phyloP scores from a whole-genome alignment of 2,113 vertebrate species.

The Phaethornis superciliosus region DNA sequence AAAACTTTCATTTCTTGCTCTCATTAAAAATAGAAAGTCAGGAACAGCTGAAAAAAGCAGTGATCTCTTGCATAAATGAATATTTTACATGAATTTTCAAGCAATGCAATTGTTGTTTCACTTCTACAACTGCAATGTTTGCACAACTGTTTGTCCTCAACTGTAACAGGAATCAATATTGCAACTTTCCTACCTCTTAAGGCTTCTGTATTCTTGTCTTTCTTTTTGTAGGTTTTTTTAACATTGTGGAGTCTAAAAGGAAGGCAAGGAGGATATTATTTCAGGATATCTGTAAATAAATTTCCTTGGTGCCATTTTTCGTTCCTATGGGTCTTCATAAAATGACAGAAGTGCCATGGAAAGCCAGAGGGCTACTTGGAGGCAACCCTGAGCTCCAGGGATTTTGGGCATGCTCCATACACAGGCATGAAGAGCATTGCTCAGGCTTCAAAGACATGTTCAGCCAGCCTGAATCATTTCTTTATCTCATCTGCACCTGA shows the following conservation, averaged over 20 bases:
- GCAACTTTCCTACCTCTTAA: constrained; percentile 79
- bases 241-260: constrained; percentile 83
- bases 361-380: neutral
- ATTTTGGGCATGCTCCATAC: neutral
- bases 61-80: neutral
- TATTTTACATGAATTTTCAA: neutral
- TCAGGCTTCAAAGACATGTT: neutral
- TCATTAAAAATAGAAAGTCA: neutral
- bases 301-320: neutral
- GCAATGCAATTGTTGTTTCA: neutral
- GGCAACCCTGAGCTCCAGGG: neutral
- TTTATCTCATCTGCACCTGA: neutral
- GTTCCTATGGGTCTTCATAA: neutral
- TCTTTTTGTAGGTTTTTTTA: constrained; percentile 83
- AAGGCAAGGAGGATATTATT: neutral
- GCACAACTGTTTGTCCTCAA: neutral
- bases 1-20: neutral
- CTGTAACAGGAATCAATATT: neutral
- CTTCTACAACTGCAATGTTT: neutral
- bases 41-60: neutral
- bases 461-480: neutral
- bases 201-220: constrained; percentile 82
- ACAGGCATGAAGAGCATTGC: neutral
- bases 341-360: neutral
- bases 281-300: neutral